Evolutionary conservation across 2,113 vertebrate genomes (phyloP).

Genomic region (Cololabis saira): DNA sequence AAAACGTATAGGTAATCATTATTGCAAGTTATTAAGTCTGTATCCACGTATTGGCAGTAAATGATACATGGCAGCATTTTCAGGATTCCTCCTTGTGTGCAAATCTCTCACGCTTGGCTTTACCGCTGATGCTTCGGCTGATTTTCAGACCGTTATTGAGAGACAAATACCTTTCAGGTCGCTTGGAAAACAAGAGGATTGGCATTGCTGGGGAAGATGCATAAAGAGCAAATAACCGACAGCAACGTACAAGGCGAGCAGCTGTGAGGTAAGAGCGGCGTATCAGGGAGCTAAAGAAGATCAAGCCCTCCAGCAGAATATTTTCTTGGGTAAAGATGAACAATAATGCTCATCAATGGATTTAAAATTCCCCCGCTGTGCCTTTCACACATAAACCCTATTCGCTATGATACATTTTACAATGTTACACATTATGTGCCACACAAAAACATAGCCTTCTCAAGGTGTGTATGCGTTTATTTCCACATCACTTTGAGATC

Average conservation of each 20-base stretch:
- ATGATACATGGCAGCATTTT: conserved; percentile 43
- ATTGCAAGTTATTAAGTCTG: conserved; percentile 45
- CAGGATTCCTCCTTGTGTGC: conserved; percentile 47
- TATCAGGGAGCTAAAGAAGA: too few species aligned
- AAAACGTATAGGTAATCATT: conserved; percentile 46
- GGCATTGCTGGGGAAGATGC: conserved; percentile 9
- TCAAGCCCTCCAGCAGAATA: too few species aligned
- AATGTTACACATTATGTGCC: too few species aligned
- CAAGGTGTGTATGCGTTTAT: neutral
- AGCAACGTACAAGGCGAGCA: conserved; percentile 18
- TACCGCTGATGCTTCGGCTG: conserved; percentile 22
- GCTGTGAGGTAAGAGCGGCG: conserved; percentile 7
- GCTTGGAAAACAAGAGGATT: conserved; percentile 14
- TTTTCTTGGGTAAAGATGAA: too few species aligned
- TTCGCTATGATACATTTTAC: too few species aligned
- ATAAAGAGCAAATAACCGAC: conserved; percentile 35
- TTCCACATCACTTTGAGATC: neutral
- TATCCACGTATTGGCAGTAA: conserved; percentile 22
- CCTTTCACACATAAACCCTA: too few species aligned
- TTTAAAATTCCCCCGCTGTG: too few species aligned
- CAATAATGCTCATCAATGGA: too few species aligned
- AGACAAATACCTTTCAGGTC: conserved; percentile 26
- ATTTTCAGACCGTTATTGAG: conserved; percentile 22
- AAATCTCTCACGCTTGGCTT: conserved; percentile 31
- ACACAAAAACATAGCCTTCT: neutral